Evolutionary conservation across 2,797 vertebrate species (phyloP).

Genomic region (Geotria australis): DNA sequence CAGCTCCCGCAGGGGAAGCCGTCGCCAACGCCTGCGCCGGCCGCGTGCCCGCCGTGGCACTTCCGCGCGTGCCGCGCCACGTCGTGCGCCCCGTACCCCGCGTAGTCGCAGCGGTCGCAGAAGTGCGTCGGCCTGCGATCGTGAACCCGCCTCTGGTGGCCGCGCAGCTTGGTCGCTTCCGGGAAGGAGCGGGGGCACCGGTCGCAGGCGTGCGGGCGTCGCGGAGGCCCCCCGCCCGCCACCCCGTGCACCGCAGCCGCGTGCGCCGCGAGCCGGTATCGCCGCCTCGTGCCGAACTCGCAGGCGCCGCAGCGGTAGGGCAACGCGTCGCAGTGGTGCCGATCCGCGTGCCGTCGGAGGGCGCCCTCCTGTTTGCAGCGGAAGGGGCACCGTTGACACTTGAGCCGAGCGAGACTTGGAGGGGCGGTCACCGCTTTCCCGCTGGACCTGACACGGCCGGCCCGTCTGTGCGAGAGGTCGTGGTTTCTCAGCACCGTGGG

Average conservation of each 20-base stretch:
- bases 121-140: slow-evolving; percentile 48
- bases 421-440: slow-evolving; percentile 4
- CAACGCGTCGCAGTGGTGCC: slow-evolving; percentile 36
- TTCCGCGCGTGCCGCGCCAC: slow-evolving; percentile 42
- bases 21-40: slow-evolving; percentile 6
- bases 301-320: slow-evolving; percentile 40
- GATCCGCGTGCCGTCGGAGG: slow-evolving; percentile 28
- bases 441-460: background rate
- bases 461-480: slow-evolving; percentile 8
- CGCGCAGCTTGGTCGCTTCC: slow-evolving; percentile 41
- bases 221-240: slow-evolving; percentile 7
- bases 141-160: slow-evolving; percentile 47
- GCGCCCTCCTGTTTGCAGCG: slow-evolving; percentile 43
- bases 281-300: slow-evolving; percentile 42
- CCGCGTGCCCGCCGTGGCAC: slow-evolving; percentile 40
- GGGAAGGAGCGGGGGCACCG: slow-evolving; percentile 48
- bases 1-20: slow-evolving; percentile 21
- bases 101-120: slow-evolving; percentile 53
- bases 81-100: slow-evolving; percentile 45
- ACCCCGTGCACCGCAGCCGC: slow-evolving; percentile 57
- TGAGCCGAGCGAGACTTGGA: slow-evolving; percentile 13
- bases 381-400: slow-evolving; percentile 33
- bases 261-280: slow-evolving; percentile 56
- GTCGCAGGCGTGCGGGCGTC: slow-evolving; percentile 24
- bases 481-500: slow-evolving; percentile 15